phyloP scores from a whole-genome alignment of 2,113 vertebrate species.

The Aepyceros melampus region DNA sequence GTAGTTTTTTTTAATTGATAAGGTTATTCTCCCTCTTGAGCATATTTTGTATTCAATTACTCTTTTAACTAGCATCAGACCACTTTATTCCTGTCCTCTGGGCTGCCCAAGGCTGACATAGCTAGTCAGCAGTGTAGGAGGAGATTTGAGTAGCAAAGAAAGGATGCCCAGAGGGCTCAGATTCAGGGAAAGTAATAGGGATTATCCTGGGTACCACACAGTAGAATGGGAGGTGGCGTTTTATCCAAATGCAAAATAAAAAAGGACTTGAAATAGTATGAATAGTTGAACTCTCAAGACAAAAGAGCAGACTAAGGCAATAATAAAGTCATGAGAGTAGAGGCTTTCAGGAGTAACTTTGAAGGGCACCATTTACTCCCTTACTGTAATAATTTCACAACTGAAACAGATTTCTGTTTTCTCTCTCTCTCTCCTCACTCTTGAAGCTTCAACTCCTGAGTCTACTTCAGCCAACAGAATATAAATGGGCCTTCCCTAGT shows the following conservation, averaged over 20 bases:
- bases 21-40: not conserved
- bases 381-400: not conserved
- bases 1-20: not conserved
- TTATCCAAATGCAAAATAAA: not conserved
- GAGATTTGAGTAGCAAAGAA: not conserved
- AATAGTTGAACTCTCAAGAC: not conserved
- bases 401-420: not conserved
- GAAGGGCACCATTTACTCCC: not conserved
- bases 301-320: not conserved
- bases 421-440: not conserved
- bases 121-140: not conserved
- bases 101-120: not conserved
- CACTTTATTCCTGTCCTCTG: not conserved
- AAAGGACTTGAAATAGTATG: not conserved
- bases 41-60: not conserved
- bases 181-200: not conserved
- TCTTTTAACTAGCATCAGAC: not conserved
- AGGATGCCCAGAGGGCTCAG: not conserved
- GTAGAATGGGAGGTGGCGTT: not conserved
- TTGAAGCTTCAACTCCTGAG: not conserved
- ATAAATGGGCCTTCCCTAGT: not conserved
- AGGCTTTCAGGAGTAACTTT: conserved; percentile 14
- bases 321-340: not conserved
- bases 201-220: not conserved
- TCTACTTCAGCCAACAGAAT: not conserved